Base-by-base conservation (phyloP, 2,888 invertebrate species). In the Torymus tubicola region DNA sequence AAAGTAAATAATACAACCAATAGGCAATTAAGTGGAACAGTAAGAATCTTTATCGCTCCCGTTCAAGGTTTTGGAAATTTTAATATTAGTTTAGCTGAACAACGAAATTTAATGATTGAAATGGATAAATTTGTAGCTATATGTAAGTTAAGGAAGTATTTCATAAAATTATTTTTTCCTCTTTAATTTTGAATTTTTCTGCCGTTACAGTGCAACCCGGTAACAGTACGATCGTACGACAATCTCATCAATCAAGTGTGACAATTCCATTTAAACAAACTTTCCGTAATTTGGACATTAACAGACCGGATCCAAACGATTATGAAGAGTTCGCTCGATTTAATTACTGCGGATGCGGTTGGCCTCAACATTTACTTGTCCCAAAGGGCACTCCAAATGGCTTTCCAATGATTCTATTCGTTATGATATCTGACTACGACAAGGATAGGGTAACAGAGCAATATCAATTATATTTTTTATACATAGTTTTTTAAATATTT, bases 291-390 rank as follows among this genome's bases (percentile, higher is more conserved):
- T 88, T 95, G 85, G 94, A 95, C 84, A 86, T 87, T 0, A 91
- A 90, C 69, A 92, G 95, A 0, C 94, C 95, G 0, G 42, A 31
- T 1, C 21, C 58, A 12, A 90, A 92, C 16, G 93, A 92, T 0
- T 93, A 93, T 61, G 90, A 93, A 0, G 92, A 91, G 0, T 82
- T 91, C 72, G 90, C 90, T 1, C 92, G 92, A 84, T 95, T 95
- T 91, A 95, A 95, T 91, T 96, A 95, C 93, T 97, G 96, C 91
- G 96, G 96, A 81, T 97, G 97, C 86, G 96, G 96, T 67, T 96
- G 96, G 96, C 96, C 96, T 0, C 94, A 96, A 80, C 96, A 96
- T 90, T 93, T 96, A 93, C 92, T 96, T 5, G 83, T 96, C 31
- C 95, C 96, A 0, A 93, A 90, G 96, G 42, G 96, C 2, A 94